These are phyloP conservation scores for Gallinago paraguaiae DNA, from an alignment of 2,113 vertebrate species.

Conservation along the genomic window DNA sequence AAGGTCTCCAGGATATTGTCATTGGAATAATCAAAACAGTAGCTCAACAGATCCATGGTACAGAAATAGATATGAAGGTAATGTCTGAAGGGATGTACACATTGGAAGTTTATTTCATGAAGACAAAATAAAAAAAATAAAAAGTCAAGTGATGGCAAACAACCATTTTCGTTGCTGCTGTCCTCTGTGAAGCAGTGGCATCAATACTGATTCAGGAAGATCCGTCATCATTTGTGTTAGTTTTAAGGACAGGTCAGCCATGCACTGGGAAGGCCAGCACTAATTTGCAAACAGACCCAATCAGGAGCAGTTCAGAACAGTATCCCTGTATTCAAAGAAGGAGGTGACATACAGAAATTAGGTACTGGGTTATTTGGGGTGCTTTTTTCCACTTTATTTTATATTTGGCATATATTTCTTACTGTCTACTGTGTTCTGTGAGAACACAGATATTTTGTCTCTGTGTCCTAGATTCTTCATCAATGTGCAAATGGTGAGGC, in stretches of 20 bases:
- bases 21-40: constrained; percentile 99
- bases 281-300: not conserved
- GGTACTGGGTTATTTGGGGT: not conserved
- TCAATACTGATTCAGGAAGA: not conserved
- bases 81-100: not conserved
- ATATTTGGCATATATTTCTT: not conserved
- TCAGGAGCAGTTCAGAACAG: not conserved
- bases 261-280: not conserved
- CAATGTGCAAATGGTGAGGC: not conserved
- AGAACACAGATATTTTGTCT: not conserved
- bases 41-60: constrained; percentile 96
- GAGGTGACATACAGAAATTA: not conserved
- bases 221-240: not conserved
- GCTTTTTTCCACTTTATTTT: not conserved
- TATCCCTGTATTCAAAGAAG: not conserved
- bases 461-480: not conserved
- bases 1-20: constrained; percentile 98
- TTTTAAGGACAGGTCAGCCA: not conserved
- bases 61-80: constrained; percentile 99
- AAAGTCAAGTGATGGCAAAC: not conserved
- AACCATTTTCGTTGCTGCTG: not conserved
- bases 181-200: not conserved
- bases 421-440: not conserved
- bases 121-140: not conserved
- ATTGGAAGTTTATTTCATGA: not conserved